A percentile compares a stretch with the other conserved stretches of the same genome.
phyloP scores from a whole-genome alignment of 2,888 invertebrate genomes.

The Himalopsyche anomala region DNA sequence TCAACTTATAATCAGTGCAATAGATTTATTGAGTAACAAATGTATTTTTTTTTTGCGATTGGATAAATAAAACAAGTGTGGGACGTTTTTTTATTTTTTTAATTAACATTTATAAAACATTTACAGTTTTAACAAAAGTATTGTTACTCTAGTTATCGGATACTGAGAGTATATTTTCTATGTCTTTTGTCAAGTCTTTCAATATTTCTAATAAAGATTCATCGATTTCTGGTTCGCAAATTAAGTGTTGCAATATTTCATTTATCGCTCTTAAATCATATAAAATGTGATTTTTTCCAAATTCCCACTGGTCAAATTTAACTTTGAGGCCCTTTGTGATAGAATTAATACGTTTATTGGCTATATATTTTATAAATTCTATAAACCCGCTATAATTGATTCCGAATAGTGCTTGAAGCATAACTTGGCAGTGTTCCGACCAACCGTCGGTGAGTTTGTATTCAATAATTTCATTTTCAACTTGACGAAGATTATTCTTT shows the following conservation, averaged over 20 bases:
- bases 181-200: slow-evolving; percentile 32
- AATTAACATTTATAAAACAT: too few species aligned
- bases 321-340: slow-evolving; percentile 69
- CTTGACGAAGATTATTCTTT: slow-evolving; percentile 78
- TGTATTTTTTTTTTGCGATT: too few species aligned
- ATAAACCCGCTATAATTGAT: slow-evolving; percentile 85
- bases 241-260: slow-evolving; percentile 55
- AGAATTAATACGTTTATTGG: slow-evolving; percentile 77
- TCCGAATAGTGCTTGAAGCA: slow-evolving; percentile 87
- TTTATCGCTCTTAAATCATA: slow-evolving; percentile 62
- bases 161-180: slow-evolving; percentile 4
- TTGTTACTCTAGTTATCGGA: neutral
- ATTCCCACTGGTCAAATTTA: slow-evolving; percentile 70
- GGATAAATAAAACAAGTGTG: too few species aligned
- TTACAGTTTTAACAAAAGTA: too few species aligned
- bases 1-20: too few species aligned
- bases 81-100: too few species aligned
- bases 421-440: slow-evolving; percentile 86
- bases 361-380: slow-evolving; percentile 81
- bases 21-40: too few species aligned
- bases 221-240: slow-evolving; percentile 45
- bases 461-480: slow-evolving; percentile 88
- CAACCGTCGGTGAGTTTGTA: slow-evolving; percentile 81
- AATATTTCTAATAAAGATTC: slow-evolving; percentile 6
- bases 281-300: slow-evolving; percentile 68